Percentiles rank a stretch among this genome's conserved stretches.
phyloP scores from a whole-genome alignment of 37 sponge, comb jelly and placozoan genomes.

The Diacarnus erythraeanus region DNA sequence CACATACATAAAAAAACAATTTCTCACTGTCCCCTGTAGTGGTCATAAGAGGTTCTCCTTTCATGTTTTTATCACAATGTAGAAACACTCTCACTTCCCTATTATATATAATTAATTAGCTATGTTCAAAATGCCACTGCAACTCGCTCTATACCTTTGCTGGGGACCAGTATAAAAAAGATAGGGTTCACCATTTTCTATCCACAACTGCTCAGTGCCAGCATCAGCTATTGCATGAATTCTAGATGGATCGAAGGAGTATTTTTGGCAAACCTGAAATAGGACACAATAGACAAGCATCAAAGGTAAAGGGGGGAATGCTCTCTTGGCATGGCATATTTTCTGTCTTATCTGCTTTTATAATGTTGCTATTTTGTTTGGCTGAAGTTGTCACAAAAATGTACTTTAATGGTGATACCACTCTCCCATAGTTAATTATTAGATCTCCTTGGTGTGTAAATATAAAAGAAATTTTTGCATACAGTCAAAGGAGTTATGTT shows the following conservation, averaged over 20 bases:
- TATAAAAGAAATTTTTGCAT: not conserved
- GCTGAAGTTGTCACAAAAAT: too few relatives aligned
- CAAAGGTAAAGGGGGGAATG: too few relatives aligned
- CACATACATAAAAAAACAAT: not conserved
- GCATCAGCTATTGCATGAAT: slow-evolving; percentile 5
- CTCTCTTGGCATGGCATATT: not conserved
- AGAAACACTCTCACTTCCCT: not conserved
- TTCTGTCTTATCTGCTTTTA: not conserved
- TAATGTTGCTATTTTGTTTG: too few relatives aligned
- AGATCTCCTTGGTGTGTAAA: not conserved
- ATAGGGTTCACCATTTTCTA: not conserved
- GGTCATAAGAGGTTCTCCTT: not conserved
- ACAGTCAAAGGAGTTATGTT: not conserved
- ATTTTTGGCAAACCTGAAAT: slow-evolving; percentile 18
- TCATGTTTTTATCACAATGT: not conserved
- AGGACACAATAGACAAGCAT: too few relatives aligned
- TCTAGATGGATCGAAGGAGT: not conserved
- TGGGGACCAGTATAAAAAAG: slow-evolving; percentile 15
- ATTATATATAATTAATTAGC: too few relatives aligned
- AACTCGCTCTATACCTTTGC: not conserved
- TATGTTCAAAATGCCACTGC: not conserved
- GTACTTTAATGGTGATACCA: too few relatives aligned
- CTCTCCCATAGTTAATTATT: not conserved
- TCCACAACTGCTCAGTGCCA: slow-evolving; percentile 17
- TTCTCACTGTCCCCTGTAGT: not conserved